phyloP scores from a whole-genome alignment of 2,797 vertebrate species.

The Clarias platycephalus region DNA sequence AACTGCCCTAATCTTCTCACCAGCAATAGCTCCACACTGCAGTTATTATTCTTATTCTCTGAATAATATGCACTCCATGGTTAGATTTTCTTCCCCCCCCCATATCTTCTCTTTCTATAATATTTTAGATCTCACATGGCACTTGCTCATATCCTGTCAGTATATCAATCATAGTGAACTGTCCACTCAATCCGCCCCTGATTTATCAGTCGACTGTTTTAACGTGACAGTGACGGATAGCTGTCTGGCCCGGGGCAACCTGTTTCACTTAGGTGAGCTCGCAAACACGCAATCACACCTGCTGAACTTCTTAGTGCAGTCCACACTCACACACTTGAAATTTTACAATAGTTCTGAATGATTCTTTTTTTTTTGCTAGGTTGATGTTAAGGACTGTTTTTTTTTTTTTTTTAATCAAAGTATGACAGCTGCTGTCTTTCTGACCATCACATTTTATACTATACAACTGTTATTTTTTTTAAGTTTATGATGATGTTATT shows the following conservation, averaged over 20 bases:
- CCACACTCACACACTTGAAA: neutral
- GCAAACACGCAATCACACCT: conserved; percentile 9
- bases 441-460: neutral
- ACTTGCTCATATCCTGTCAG: conserved; percentile 93
- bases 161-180: conserved; percentile 98
- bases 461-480: neutral
- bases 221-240: conserved; percentile 93
- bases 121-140: conserved; percentile 80
- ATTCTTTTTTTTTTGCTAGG: neutral
- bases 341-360: no score
- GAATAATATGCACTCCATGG: conserved; percentile 91
- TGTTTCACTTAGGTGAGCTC: conserved; percentile 80
- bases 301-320: conserved; percentile 3
- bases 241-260: conserved; percentile 84
- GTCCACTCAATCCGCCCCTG: conserved; percentile 99
- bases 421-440: neutral
- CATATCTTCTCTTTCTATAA: conserved; percentile 62
- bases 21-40: conserved; percentile 85
- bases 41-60: conserved; percentile 93
- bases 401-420: neutral
- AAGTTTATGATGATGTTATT: no score
- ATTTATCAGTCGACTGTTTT: conserved; percentile 98
- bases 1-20: conserved; percentile 87
- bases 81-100: conserved; percentile 56
- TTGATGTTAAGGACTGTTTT: neutral